These are phyloP conservation scores for Sebastiscus tertius DNA, from an alignment of 2,797 vertebrate species.

Conservation along the genomic window DNA sequence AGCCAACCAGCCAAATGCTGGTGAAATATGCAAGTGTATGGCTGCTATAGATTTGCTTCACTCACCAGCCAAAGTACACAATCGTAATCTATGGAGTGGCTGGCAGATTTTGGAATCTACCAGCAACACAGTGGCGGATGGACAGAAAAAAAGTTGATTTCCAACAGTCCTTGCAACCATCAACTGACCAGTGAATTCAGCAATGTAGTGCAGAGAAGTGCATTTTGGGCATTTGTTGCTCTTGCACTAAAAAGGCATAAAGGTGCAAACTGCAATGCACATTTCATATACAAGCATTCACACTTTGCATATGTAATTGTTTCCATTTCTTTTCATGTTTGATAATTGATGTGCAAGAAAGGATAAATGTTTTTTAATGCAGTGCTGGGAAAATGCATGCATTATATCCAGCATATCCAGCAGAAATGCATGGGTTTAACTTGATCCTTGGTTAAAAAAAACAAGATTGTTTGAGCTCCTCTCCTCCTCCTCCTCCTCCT, in stretches of 20 bases:
- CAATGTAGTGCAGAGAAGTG: neutral
- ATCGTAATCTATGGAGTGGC: too few relatives aligned
- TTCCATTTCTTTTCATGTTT: neutral
- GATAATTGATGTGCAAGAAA: neutral
- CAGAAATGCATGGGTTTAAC: neutral
- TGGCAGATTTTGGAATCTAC: too few relatives aligned
- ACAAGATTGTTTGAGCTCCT: conserved; percentile 20
- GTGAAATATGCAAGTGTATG: too few relatives aligned
- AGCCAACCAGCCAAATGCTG: too few relatives aligned
- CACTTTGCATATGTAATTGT: neutral
- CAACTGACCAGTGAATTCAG: neutral
- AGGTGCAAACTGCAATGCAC: neutral
- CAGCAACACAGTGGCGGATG: too few relatives aligned
- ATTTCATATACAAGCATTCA: neutral
- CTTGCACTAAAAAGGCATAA: neutral
- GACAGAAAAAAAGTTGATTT: too few relatives aligned
- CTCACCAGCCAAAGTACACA: too few relatives aligned
- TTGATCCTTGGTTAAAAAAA: neutral
- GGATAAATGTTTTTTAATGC: neutral
- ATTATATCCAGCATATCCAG: neutral
- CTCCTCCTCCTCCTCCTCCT: neutral
- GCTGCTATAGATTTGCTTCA: too few relatives aligned
- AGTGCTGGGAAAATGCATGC: neutral
- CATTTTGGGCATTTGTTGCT: neutral
- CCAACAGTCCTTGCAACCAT: neutral